Evolutionary conservation across 2,113 vertebrate species (phyloP), one percentile per base, ranked within the genome.

Genomic region (Phylloscopus trochiloides): DNA sequence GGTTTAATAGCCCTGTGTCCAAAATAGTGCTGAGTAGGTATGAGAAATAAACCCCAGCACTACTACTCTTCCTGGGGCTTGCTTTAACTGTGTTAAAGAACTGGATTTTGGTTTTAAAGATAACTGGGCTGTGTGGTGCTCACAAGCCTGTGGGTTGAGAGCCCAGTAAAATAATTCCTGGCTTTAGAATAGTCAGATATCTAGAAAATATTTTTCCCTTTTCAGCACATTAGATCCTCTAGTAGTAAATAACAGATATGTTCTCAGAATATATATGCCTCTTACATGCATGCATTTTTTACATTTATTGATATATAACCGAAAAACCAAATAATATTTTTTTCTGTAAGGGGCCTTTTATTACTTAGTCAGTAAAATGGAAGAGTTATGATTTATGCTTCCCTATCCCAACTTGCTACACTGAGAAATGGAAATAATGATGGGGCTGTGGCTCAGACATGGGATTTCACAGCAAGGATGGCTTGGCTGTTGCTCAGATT

Each of bases 341-440:
- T 43, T 62, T 57, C 22, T 31, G 25, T 65, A 72, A 79, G 59
- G 29, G 11, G 17, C 26, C 25, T 87, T 92, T 57, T 63, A 59
- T 67, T 92, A 59, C 67, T 92, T 86, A 77, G 59, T 88, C 48
- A 77, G 63, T 34, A 34, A 34, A 34, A 34, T 34, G 14, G 70
- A 85, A 67, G 54, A 75, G 24, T 70, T 77, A 50, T 68, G 93
- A 83, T 92, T 94, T 95, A 66, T 80, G 28, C 43, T 93, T 80
- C 51, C 6, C 67, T 70, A 38, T 92, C 71, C 79, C 91, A 36
- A 61, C 43, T 86, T 72, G 55, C 55, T 88, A 32, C 19, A 31
- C 15, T 74, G 77, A 91, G 65, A 92, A 97, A 74, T 95, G 93
- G 94, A 94, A 97, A 96, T 95, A 96, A 92, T 92, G 86, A 90